Evolutionary conservation across 2,888 invertebrate species (phyloP), one percentile per base, ranked within the genome.

Genomic region (Lobophora halterata): DNA sequence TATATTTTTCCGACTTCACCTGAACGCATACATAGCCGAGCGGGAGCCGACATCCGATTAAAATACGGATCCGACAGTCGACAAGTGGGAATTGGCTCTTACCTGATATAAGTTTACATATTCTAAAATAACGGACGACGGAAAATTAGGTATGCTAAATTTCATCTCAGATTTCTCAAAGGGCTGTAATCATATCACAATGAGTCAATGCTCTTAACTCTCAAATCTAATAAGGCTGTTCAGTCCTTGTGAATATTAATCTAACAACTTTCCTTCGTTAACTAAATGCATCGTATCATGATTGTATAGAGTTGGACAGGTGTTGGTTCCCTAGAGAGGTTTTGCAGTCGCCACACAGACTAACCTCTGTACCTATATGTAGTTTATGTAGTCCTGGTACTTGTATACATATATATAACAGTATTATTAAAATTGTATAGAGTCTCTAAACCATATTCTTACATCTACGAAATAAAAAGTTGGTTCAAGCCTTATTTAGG

Each of bases 291-390:
- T 16, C 28, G 5, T 21, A 23, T 20, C 17, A 7, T 33, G 46
- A 43, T 43, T 46, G 49, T 54, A 65, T 63, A 51, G 61, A 58
- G 49, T 44, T 49, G 39, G 16, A 36, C 72, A 71, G 64, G 49
- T 71, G 76, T 39, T 33, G 34, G 52, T 69, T 77, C 77, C 65
- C 76, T 45, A 16, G 76, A 49, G 76, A 71, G 32, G 11, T 34
- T 34, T 44, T 26, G 46, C 46, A 41, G 20, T 31, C 37, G 48
- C 39, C 46, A 42, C 52, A 48, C 60, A 58, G 25, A 16, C 14
- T 32, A 26, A 36, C n/a, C n/a, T n/a, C n/a, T n/a, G n/a, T 24
- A 28, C 40, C 37, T 46, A 42, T 37, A 46, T 38, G 44, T 25
- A 24, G 25, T 46, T 56, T 53, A 49, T 65, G 51, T 25, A 24